A percentile compares a stretch with the other conserved stretches of the same genome.
Evolutionary conservation across 1,140 invertebrate genomes (phyloP).

Genomic region (Aphaenogaster floridana): DNA sequence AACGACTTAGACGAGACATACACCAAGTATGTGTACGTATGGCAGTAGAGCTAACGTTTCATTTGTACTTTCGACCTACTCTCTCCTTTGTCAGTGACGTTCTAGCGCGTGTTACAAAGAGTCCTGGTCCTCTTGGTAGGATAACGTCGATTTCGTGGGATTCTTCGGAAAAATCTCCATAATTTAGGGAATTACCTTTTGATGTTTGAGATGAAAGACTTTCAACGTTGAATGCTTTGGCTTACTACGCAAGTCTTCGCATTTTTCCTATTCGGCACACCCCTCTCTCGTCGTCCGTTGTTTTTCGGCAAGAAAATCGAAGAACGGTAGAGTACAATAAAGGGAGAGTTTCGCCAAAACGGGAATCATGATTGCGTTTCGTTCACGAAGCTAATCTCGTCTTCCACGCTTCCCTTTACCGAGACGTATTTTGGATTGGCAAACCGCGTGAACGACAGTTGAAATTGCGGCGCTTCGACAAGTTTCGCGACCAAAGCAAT

Average conservation of each 20-base stretch:
- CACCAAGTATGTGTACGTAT: slow-evolving; percentile 54
- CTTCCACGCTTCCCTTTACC: neutral
- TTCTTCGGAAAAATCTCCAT: slow-evolving; percentile 85
- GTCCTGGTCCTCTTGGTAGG: slow-evolving; percentile 51
- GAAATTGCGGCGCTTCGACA: slow-evolving; percentile 26
- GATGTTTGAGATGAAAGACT: slow-evolving; percentile 85
- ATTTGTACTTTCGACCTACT: slow-evolving; percentile 76
- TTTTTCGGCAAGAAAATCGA: slow-evolving; percentile 69
- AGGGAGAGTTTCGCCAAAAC: slow-evolving; percentile 29
- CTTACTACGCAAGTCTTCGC: slow-evolving; percentile 43
- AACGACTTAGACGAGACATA: slow-evolving; percentile 46
- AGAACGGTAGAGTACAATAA: slow-evolving; percentile 69
- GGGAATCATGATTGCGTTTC: slow-evolving; percentile 21
- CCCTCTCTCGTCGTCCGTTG: slow-evolving; percentile 25
- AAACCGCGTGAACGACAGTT: slow-evolving; percentile 23
- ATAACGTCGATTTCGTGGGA: slow-evolving; percentile 82
- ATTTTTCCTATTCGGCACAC: slow-evolving; percentile 43
- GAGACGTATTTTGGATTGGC: slow-evolving; percentile 45
- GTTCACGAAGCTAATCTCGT: slow-evolving; percentile 19
- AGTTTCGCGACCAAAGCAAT: slow-evolving; percentile 26
- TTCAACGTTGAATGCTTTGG: slow-evolving; percentile 65
- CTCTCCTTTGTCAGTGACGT: slow-evolving; percentile 36
- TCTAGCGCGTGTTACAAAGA: slow-evolving; percentile 76
- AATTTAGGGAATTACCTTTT: slow-evolving; percentile 86
- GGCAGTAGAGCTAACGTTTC: slow-evolving; percentile 73